Conservation (phyloP, 1,140 invertebrate genomes). For the Octopus bimaculoides region DNA sequence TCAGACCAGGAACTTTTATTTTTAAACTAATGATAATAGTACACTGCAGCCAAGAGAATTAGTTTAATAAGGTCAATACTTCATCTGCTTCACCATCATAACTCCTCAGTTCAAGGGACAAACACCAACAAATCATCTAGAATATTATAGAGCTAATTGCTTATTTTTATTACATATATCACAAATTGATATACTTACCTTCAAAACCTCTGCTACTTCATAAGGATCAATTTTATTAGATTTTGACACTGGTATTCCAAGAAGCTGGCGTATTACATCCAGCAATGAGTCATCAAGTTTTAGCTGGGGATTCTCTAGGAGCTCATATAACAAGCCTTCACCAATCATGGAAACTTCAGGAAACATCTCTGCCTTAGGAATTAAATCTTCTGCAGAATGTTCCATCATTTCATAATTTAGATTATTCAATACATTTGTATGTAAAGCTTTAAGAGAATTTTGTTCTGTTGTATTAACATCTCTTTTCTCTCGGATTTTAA, state of each 20-base stretch:
- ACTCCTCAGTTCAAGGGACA: no score
- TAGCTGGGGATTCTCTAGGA: constrained; percentile 22
- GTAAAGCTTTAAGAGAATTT: not conserved
- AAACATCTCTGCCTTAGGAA: not conserved
- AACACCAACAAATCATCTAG: no score
- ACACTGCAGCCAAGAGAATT: no score
- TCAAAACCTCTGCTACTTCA: constrained; percentile 22
- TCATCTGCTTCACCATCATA: no score
- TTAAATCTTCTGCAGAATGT: not conserved
- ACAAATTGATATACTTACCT: constrained; percentile 8
- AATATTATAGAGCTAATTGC: no score
- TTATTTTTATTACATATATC: no score
- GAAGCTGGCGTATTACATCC: constrained; percentile 17
- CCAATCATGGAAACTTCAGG: not conserved
- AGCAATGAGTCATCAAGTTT: constrained; percentile 17
- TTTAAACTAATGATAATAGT: no score
- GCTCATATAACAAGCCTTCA: constrained; percentile 21
- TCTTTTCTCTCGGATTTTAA: not conserved
- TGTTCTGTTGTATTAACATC: not conserved
- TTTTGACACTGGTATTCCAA: constrained; percentile 16
- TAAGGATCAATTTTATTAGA: constrained; percentile 19
- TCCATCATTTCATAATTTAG: not conserved
- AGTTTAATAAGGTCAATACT: no score
- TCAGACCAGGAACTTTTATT: no score
- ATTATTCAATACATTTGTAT: no score